Base-by-base conservation (phyloP, 2,888 invertebrate genomes). In the Luperina nickerlii region DNA sequence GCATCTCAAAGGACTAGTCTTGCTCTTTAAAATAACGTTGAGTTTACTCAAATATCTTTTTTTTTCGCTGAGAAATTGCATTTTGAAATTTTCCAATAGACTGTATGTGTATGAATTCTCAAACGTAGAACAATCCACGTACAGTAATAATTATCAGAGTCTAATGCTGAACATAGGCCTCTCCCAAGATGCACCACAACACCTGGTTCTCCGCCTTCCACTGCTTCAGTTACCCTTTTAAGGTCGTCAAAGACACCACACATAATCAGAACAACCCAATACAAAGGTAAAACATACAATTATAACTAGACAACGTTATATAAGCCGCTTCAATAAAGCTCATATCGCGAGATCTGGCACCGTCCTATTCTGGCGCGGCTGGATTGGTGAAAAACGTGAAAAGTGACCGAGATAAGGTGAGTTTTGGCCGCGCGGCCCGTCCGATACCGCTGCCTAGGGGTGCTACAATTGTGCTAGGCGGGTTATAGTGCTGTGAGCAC, bases 381-480 rank as follows among this genome's bases (percentile, higher is more conserved):
- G 86, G 87, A 93, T 92, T 92, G 92, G 91, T 95, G 95, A 95
- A 96, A 96, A 96, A 96, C 95, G 96, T 96, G 96, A 96, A 96
- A 96, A 96, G 95, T 96, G 95, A 91, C 93, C 93, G 91, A 88
- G 96, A 96, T 96, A 96, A 95, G 92, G 86, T 83, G 89, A 88
- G 92, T 93, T 94, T 95, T 94, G 95, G 94, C 94, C 90, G 92
- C 90, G 89, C 87, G 90, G 91, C 86, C 88, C 88, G 77, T 78
- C 88, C 90, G 94, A 94, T 94, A 95, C 90, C 90, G 88, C 79
- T 85, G 92, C 91, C 92, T 83, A 89, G 90, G 92, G 92, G 86
- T 88, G 89, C 81, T 75, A 65, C 83, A 84, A 85, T 90, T 88
- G 87, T 87, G 68, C 85, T 88, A 83, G 72, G 81, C 80, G 68